A percentile compares a stretch with the other conserved stretches of the same genome.
Evolutionary conservation across 1,140 invertebrate species (phyloP).

Genomic region (Lutraria rhynchaena): DNA sequence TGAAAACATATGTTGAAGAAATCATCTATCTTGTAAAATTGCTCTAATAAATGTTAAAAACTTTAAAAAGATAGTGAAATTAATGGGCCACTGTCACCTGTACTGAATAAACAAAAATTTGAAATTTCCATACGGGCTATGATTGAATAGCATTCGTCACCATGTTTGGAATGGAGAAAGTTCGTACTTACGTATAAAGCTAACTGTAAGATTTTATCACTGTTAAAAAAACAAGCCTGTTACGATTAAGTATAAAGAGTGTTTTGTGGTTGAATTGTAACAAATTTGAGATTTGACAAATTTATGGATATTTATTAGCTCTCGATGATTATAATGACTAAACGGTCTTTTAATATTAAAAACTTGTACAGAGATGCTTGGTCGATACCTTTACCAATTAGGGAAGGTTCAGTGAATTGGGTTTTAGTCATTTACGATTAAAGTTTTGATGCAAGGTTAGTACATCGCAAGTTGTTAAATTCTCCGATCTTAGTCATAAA

Average conservation of each 20-base stretch:
- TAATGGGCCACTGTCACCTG: too few relatives aligned
- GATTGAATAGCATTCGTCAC: too few relatives aligned
- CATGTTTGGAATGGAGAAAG: too few relatives aligned
- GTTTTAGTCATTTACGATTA: too few relatives aligned
- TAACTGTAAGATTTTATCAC: background rate
- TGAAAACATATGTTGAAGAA: too few relatives aligned
- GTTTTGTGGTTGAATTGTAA: slow-evolving; percentile 36
- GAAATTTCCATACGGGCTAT: too few relatives aligned
- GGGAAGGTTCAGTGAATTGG: background rate
- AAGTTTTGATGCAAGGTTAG: too few relatives aligned
- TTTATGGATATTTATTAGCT: slow-evolving; percentile 17
- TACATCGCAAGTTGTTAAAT: slow-evolving; percentile 10
- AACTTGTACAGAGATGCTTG: background rate
- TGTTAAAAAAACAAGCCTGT: slow-evolving; percentile 17
- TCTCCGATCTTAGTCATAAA: slow-evolving; percentile 25
- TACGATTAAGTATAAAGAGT: slow-evolving; percentile 44
- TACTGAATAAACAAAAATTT: too few relatives aligned
- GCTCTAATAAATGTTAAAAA: too few relatives aligned
- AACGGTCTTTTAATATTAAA: slow-evolving; percentile 22
- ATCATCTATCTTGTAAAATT: too few relatives aligned
- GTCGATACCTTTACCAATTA: slow-evolving; percentile 3
- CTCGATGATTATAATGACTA: slow-evolving; percentile 3
- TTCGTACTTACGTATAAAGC: too few relatives aligned
- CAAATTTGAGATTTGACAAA: slow-evolving; percentile 25
- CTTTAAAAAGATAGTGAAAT: too few relatives aligned